Conservation (phyloP, 2,797 vertebrate genomes). For the Squalus acanthias region DNA sequence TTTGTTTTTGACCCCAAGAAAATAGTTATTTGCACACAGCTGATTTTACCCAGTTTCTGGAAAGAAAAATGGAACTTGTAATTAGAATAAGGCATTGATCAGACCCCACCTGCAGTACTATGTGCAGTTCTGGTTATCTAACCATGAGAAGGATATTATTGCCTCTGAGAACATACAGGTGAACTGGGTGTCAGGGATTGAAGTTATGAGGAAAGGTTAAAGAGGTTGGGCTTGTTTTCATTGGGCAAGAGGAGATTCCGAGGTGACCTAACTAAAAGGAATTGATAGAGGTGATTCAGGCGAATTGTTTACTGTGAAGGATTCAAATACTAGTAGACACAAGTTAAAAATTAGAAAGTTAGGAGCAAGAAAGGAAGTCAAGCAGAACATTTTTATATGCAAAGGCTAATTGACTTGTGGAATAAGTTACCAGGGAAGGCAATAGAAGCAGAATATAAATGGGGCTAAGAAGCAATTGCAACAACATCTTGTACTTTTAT, state of each 20-base stretch:
- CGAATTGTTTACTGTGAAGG: background rate
- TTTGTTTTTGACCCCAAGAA: background rate
- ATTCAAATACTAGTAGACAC: background rate
- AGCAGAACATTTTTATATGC: background rate
- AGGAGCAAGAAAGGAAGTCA: background rate
- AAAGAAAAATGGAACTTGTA: background rate
- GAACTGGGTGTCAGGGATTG: background rate
- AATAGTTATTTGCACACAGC: background rate
- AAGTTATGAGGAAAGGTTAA: background rate
- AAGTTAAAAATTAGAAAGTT: constrained; percentile 5
- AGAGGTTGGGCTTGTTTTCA: background rate
- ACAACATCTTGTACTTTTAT: background rate
- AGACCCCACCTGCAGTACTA: background rate
- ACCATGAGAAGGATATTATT: background rate
- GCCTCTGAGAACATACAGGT: background rate
- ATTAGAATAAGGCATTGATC: background rate
- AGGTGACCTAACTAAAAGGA: background rate
- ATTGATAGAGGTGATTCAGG: background rate
- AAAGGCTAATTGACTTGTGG: background rate
- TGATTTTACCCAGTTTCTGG: background rate
- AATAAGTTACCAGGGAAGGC: background rate
- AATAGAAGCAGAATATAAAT: background rate
- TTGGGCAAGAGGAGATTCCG: background rate
- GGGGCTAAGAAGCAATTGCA: background rate
- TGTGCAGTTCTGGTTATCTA: background rate